Base-by-base conservation (phyloP, 2,888 invertebrate genomes). In the Brassicogethes aeneus region DNA sequence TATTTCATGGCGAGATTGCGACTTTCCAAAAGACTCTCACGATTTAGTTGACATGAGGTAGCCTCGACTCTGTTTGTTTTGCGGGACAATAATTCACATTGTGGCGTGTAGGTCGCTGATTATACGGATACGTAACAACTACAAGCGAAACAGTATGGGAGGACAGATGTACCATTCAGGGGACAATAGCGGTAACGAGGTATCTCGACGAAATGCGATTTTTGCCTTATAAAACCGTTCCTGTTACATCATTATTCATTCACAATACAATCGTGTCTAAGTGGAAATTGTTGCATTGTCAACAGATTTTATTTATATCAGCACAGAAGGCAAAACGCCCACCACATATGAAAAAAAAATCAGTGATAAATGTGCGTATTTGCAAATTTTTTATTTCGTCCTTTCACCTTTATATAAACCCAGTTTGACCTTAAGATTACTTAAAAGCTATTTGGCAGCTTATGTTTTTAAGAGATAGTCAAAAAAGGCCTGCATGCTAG, bases 181-280 rank as follows among this genome's bases (percentile, higher is more conserved):
- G 30, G 30, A 61, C 59, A 61, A 60, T 61, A 48, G 53, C 48
- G 46, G 54, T 61, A 62, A 62, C 62, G 62, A 62, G 59, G 56
- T 55, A 23, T 23, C 23, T 23, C 23, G 23, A 5, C 23, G 10
- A 5, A 7, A 23, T 10, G 23, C 23, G 5, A 23, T 23, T 23
- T 23, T 23, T 23, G 23, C 23, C 10, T 23, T 10, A 23, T 23
- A 23, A 23, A 23, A 10, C 10, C 5, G 5, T 23, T 23, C 10
- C 23, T 23, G 23, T 23, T 23, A 23, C 23, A 23, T 23, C 23
- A 23, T 23, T 23, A 23, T 23, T 23, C 23, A 23, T 23, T 5
- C 23, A 23, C 23, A 23, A 23, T 23, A 23, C 23, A 23, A 23
- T 23, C 23, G 23, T 23, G 23, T 23, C 23, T 23, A 23, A 23